These are phyloP conservation scores for Accipiter virgatus DNA, from an alignment of 2,113 vertebrate species.

Conservation along the genomic window DNA sequence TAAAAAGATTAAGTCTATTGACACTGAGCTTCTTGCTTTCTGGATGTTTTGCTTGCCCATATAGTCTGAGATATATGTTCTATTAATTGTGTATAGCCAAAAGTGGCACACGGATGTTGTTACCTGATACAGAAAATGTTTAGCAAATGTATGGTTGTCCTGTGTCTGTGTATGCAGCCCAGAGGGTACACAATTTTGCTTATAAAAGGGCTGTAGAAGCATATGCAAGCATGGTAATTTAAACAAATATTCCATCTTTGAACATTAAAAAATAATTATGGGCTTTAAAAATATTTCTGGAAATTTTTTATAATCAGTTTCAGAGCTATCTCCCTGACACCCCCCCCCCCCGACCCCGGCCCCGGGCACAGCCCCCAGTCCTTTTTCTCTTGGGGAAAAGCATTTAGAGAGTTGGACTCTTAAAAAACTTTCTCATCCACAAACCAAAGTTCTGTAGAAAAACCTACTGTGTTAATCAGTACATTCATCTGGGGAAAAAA, in stretches of 20 bases:
- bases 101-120: neutral
- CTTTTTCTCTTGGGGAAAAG: neutral
- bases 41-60: neutral
- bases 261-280: neutral
- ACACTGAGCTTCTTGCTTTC: neutral
- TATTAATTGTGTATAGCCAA: neutral
- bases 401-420: neutral
- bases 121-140: neutral
- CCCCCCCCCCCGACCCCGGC: too few species aligned
- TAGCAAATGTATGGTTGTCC: neutral
- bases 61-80: neutral
- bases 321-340: neutral
- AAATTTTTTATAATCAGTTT: neutral
- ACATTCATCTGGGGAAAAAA: neutral
- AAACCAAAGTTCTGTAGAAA: neutral
- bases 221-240: neutral
- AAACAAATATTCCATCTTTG: neutral
- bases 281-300: neutral
- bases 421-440: neutral
- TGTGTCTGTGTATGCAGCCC: neutral
- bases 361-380: neutral
- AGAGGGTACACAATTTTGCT: neutral
- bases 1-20: neutral
- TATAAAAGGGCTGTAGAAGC: neutral
- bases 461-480: slow-evolving; percentile 2